Base-by-base conservation (phyloP, 2,888 invertebrate genomes). In the Pteria penguin region DNA sequence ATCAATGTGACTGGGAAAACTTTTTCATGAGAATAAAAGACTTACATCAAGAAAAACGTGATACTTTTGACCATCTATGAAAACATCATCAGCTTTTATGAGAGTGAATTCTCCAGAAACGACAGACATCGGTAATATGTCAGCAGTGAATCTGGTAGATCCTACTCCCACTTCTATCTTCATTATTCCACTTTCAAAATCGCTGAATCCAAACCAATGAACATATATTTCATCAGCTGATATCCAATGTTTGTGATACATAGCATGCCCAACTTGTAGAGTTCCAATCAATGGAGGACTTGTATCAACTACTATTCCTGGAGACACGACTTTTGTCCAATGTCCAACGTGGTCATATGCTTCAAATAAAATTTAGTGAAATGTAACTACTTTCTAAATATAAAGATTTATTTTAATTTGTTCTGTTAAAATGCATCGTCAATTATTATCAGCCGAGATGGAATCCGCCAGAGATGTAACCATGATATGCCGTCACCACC, bases 271-370 rank as follows among this genome's bases (percentile, higher is more conserved):
- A 11, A 80, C 78, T n/a, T 55, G 70, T 5, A 84, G 83, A 11
- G 73, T 55, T 4, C 86, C 86, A 29, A 71, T 54, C 4, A 82
- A 65, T n/a, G 86, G 86, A 2, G 86, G 82, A 2, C 83, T 82
- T 63, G 79, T 79, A 68, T 86, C 86, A 11, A 82, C 33, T 11
- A 77, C 71, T 24, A 86, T 33, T 8, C 86, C 83, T 0, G 45
- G 45, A 14, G 63, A 63, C 0, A 63, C 63, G 2, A 33, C 31
- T 33, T 32, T 63, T 18, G 26, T 33, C n/a, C 26, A 31, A 63
- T 63, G 31, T 11, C 63, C 63, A 4, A 63, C 63, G 8, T 33
- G 33, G 36, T 63, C 63, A 31, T 14, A 33, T 33, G 63, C 63
- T 63, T 18, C 14, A 33, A 1, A 63, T 22, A 4, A 63, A 24